phyloP scores from a whole-genome alignment of 2,888 invertebrate species.

The Gerris lacustris region DNA sequence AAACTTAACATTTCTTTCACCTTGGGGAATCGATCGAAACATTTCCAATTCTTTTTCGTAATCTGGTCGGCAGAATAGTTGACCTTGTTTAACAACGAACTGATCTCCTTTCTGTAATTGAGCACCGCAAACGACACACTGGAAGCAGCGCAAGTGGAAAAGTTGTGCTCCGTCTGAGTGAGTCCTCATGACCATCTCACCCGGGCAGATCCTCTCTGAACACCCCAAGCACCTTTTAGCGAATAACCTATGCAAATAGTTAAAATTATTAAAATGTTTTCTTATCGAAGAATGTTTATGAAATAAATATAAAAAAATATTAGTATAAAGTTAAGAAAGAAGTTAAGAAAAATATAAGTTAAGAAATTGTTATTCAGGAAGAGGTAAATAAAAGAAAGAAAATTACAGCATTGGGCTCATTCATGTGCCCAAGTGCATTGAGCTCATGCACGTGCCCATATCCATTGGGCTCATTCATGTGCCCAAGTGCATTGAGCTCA shows the following conservation, averaged over 20 bases:
- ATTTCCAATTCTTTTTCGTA: conserved; percentile 68
- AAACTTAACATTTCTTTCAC: conserved; percentile 31
- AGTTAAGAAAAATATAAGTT: conserved; percentile 16
- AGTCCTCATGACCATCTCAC: conserved; percentile 63
- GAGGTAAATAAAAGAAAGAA: too few species aligned
- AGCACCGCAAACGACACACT: conserved; percentile 63
- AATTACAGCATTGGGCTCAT: too few species aligned
- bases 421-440: too few species aligned
- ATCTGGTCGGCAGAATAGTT: conserved; percentile 65
- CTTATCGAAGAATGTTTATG: neutral
- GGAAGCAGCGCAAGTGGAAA: conserved; percentile 67
- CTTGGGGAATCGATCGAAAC: conserved; percentile 49
- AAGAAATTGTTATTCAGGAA: conserved; percentile 6
- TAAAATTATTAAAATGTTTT: neutral
- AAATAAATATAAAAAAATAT: neutral
- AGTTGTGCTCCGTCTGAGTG: conserved; percentile 49
- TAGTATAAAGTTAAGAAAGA: conserved; percentile 8
- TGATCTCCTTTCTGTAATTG: conserved; percentile 68
- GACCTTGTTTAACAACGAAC: conserved; percentile 63
- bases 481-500: too few species aligned
- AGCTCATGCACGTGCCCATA: too few species aligned
- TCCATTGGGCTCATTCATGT: too few species aligned
- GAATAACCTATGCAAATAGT: conserved; percentile 46
- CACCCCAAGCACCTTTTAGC: conserved; percentile 63
- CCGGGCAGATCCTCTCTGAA: conserved; percentile 54